Base-by-base conservation (phyloP, 2,113 vertebrate species). In the Thamnophis sirtalis region DNA sequence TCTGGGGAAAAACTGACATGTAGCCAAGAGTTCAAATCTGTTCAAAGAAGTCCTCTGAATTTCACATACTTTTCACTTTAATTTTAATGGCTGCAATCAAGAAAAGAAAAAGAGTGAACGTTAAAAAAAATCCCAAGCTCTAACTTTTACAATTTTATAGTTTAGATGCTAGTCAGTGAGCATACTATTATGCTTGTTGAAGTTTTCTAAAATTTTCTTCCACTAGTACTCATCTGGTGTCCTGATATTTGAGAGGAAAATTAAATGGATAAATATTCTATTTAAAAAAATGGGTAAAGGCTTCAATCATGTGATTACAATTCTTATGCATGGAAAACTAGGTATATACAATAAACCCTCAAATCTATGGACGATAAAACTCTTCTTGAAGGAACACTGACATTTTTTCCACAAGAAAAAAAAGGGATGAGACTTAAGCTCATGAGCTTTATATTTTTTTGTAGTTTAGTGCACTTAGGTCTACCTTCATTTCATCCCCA, bases 151-250 rank as follows among this genome's bases (percentile, higher is more conserved):
- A 38, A 2, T 38, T 80, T 80, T 80, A 80, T 80, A 28, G 13
- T 33, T 54, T 68, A 60, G 28, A 73, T 1, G 0, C 50, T 24
- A 22, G 60, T 33, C 58, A 91, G 33, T 17, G 94, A 97, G 96
- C 96, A 96, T 97, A 96, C 92, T 96, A 96, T 50, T 54, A 96
- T 96, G 95, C 96, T 90, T 48, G 91, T 95, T 95, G 19, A 92
- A 95, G 96, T 95, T 94, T 92, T 94, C 96, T 94, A 95, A 21
- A 87, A 0, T 1, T 13, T 24, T 55, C 48, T 24, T 0, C 91
- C 49, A n/a, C 91, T 8, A 28, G 54, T 58, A 63, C 50, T 89
- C n/a, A 89, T 6, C 21, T n/a, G 85, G 88, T 95, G 85, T 90
- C 91, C 90, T 91, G 86, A 93, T 60, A 63, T 50, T 80, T 21